Base-by-base conservation (phyloP, 1,140 invertebrate species). In the Drosophila saltans region DNA sequence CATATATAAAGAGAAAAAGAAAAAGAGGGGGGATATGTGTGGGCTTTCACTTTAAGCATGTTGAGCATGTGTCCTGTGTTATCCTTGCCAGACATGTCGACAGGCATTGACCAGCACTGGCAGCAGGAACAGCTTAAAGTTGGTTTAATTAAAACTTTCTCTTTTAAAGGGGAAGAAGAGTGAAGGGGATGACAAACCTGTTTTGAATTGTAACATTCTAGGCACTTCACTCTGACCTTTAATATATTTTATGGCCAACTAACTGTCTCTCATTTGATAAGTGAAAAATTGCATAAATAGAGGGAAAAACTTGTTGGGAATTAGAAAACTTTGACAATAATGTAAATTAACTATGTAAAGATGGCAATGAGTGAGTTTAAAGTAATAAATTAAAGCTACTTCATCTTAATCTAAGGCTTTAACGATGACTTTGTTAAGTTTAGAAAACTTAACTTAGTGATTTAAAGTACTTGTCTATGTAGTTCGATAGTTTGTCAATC, bases 121-220 rank as follows among this genome's bases (percentile, higher is more conserved):
- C 69, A 69, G 63, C 77, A 70, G 57, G 68, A 81, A 84, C 81
- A 85, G 81, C 81, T 85, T 85, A 78, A 85, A 86, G 78, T 85
- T 85, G 78, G 78, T 81, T 85, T 85, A 85, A 86, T 83, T 83
- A 83, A 83, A 85, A 86, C 66, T 85, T 85, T 52, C 45, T 52
- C 10, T 26, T 58, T 68, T 9, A 21, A 33, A 7, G 57, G 33
- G 33, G 1, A 21, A 33, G 16, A 16, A 16, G 16, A 16, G 16
- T 16, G 16, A 7, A 26, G 33, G 1, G 6, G 28, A 30, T 2
- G 28, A 4, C 4, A 30, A 36, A 59, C 57, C 33, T 59, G 16
- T 77, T 43, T 45, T 36, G 77, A 77, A 61, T 77, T 77, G 66
- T 69, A 43, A 43, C 59, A 43, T 66, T 59, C 57, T 56, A 24